These are phyloP conservation scores for Nudaria mundana DNA, from an alignment of 2,888 invertebrate species.

Conservation along the genomic window DNA sequence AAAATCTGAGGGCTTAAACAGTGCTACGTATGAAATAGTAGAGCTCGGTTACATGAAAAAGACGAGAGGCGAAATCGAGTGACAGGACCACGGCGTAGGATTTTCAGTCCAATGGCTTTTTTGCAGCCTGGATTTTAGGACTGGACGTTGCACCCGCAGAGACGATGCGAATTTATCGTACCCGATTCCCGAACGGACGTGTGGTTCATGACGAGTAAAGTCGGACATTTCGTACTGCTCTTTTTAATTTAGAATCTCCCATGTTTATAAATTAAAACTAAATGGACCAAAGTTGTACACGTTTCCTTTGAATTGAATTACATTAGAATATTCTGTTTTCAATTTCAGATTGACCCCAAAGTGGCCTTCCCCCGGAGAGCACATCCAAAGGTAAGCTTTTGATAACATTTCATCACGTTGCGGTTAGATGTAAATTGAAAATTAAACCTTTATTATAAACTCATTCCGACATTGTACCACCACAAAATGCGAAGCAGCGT, in stretches of 20 bases:
- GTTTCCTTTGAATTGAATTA: constrained; percentile 23
- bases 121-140: constrained; percentile 68
- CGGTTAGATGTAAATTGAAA: constrained; percentile 54
- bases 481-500: constrained; percentile 46
- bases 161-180: constrained; percentile 70
- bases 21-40: constrained; percentile 79
- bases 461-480: constrained; percentile 58
- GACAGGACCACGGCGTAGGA: constrained; percentile 75
- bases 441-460: constrained; percentile 62
- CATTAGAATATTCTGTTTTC: constrained; percentile 43
- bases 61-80: constrained; percentile 79
- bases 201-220: constrained; percentile 67
- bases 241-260: constrained; percentile 32
- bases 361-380: constrained; percentile 99
- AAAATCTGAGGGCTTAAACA: constrained; percentile 81
- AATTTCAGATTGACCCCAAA: constrained; percentile 99
- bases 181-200: constrained; percentile 51
- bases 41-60: constrained; percentile 80
- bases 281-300: constrained; percentile 1
- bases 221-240: constrained; percentile 48
- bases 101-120: constrained; percentile 75
- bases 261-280: constrained; percentile 14
- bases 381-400: constrained; percentile 95
- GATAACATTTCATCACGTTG: constrained; percentile 43
- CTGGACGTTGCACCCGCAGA: constrained; percentile 60